These are phyloP conservation scores for Caprella mutica DNA, from an alignment of 2,888 invertebrate genomes.

Conservation along the genomic window DNA sequence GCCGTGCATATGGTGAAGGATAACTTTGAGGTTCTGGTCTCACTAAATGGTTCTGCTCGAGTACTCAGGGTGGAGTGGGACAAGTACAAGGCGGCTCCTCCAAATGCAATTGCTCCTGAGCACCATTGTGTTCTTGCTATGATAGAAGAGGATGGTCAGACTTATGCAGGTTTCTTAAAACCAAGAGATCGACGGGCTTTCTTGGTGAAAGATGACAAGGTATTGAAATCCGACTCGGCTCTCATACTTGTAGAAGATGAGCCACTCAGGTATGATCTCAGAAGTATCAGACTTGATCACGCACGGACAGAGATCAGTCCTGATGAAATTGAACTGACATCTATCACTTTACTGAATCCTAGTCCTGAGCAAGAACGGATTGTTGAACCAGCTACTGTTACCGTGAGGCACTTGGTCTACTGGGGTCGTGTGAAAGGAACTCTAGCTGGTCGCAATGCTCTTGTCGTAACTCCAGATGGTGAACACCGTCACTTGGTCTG, in stretches of 20 bases:
- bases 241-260: constrained; percentile 28
- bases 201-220: constrained; percentile 15
- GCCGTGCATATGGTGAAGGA: constrained; percentile 11
- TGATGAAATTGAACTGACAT: constrained; percentile 16
- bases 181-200: constrained; percentile 21
- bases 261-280: constrained; percentile 25
- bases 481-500: constrained; percentile 24
- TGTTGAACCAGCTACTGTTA: constrained; percentile 22
- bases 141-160: constrained; percentile 14
- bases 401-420: constrained; percentile 20
- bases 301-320: constrained; percentile 5
- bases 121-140: constrained; percentile 20
- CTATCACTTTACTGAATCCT: constrained; percentile 19
- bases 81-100: constrained; percentile 26
- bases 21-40: constrained; percentile 26
- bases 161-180: constrained; percentile 22
- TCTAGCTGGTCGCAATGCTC: constrained; percentile 18
- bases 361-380: constrained; percentile 23
- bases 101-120: constrained; percentile 24
- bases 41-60: constrained; percentile 27
- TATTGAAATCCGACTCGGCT: constrained; percentile 16
- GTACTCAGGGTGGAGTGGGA: constrained; percentile 25
- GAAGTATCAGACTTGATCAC: constrained; percentile 17
- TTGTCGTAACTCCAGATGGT: constrained; percentile 20
- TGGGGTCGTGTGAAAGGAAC: constrained; percentile 34